Evolutionary conservation across 2,888 invertebrate genomes (phyloP).

Genomic region (Drosophila putrida): DNA sequence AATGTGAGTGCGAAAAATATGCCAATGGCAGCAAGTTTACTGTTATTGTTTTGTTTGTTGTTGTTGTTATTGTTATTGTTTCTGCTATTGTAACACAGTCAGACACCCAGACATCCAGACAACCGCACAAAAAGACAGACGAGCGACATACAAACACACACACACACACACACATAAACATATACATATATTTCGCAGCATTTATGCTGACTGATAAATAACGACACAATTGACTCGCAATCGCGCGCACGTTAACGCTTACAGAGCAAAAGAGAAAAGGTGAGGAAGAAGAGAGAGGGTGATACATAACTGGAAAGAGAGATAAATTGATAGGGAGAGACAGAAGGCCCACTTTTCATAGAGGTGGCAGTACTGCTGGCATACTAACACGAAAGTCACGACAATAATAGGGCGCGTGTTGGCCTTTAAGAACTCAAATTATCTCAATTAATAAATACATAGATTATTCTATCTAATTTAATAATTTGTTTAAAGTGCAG

Average conservation of each 20-base stretch:
- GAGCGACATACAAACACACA: not conserved
- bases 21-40: conserved; percentile 34
- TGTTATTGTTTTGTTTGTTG: conserved; percentile 25
- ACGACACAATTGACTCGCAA: conserved; percentile 76
- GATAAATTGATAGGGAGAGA: not conserved
- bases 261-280: conserved; percentile 7
- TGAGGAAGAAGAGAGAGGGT: not conserved
- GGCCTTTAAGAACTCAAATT: not conserved
- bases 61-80: conserved; percentile 39
- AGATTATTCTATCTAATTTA: not conserved
- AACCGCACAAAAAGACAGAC: conserved; percentile 7
- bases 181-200: conserved; percentile 20
- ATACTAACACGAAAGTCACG: not conserved
- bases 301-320: conserved; percentile 5
- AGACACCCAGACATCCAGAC: conserved; percentile 16
- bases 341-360: conserved; percentile 8
- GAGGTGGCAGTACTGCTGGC: conserved; percentile 6
- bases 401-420: not conserved
- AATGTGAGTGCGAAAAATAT: conserved; percentile 35
- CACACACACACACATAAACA: conserved; percentile 7
- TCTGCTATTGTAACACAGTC: conserved; percentile 21
- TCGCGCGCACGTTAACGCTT: conserved; percentile 64
- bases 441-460: not conserved
- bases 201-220: conserved; percentile 78
- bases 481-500: not conserved